Conservation (phyloP, 1,140 invertebrate genomes). For the Doryteuthis pealeii region DNA sequence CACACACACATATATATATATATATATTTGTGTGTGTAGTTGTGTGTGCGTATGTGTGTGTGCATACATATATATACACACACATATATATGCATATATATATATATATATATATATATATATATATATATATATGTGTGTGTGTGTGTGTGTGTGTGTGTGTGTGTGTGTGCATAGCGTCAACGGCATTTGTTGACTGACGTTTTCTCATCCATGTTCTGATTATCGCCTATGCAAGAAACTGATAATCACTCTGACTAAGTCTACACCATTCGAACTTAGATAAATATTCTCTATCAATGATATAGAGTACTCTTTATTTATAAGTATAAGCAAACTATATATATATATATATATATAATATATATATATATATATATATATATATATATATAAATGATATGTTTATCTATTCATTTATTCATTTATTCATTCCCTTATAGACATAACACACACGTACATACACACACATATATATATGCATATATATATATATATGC, state of each 20-base stretch:
- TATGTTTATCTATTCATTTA: neutral
- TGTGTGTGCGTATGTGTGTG: neutral
- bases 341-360: too few species aligned
- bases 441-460: too few species aligned
- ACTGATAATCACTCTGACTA: neutral
- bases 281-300: too few species aligned
- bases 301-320: too few species aligned
- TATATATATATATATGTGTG: neutral
- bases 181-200: neutral
- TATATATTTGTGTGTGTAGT: neutral
- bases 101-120: neutral
- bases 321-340: too few species aligned
- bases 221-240: neutral
- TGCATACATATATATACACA: neutral
- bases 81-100: neutral
- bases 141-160: neutral
- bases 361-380: neutral
- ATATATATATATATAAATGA: neutral
- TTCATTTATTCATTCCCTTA: neutral
- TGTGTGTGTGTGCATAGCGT: neutral
- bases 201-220: neutral
- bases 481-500: too few species aligned
- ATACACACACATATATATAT: too few species aligned
- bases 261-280: neutral
- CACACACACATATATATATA: neutral